These are phyloP conservation scores for Scaptomyza hsui DNA, from an alignment of 1,140 invertebrate species.

Conservation along the genomic window DNA sequence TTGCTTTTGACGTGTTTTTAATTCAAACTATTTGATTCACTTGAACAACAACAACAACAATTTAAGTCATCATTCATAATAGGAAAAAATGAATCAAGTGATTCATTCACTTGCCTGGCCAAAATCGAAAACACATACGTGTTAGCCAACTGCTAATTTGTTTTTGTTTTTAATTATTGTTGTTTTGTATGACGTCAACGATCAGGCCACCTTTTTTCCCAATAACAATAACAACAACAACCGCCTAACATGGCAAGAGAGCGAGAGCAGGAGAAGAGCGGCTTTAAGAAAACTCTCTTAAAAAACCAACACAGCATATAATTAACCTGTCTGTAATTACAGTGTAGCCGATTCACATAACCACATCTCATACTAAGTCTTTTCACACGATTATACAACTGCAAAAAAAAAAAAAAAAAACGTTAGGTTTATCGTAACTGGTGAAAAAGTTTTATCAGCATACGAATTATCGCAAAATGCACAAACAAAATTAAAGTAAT, in stretches of 20 bases:
- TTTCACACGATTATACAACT: slow-evolving; percentile 52
- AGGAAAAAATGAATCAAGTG: neutral
- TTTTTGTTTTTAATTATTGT: slow-evolving; percentile 43
- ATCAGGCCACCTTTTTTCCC: slow-evolving; percentile 70
- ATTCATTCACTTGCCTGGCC: slow-evolving; percentile 16
- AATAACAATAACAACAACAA: slow-evolving; percentile 23
- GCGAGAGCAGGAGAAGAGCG: slow-evolving; percentile 14
- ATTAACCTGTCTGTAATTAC: slow-evolving; percentile 14
- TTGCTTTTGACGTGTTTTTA: slow-evolving; percentile 9
- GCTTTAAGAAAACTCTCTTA: slow-evolving; percentile 20
- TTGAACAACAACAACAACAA: neutral
- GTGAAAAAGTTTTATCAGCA: slow-evolving; percentile 44
- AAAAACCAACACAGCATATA: neutral
- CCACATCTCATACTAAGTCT: slow-evolving; percentile 3
- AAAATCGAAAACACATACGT: slow-evolving; percentile 2
- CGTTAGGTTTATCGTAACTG: slow-evolving; percentile 50
- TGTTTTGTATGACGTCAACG: slow-evolving; percentile 62
- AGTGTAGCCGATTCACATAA: slow-evolving; percentile 1
- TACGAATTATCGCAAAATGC: slow-evolving; percentile 22
- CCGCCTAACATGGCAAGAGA: neutral
- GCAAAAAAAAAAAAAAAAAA: slow-evolving; percentile 1
- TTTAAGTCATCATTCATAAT: slow-evolving; percentile 7
- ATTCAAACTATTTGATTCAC: neutral
- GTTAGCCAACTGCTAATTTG: slow-evolving; percentile 9
- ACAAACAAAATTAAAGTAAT: slow-evolving; percentile 54